A percentile compares a stretch with the other conserved stretches of the same genome.
Evolutionary conservation across 2,888 invertebrate species (phyloP).

Genomic region (Orchesellides sinensis): DNA sequence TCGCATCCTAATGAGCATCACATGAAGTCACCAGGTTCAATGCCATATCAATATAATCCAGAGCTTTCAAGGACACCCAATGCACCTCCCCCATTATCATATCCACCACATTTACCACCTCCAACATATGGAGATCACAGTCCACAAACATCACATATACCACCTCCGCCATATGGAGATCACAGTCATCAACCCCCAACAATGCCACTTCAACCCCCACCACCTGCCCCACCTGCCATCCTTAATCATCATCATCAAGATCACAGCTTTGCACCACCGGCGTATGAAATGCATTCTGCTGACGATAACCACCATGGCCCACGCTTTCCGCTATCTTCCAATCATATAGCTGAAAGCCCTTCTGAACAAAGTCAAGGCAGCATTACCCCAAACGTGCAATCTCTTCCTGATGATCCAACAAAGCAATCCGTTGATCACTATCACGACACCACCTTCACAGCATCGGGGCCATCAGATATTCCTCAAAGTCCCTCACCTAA

Average conservation of each 20-base stretch:
- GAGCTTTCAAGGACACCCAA: slow-evolving; percentile 7
- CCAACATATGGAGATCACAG: not conserved
- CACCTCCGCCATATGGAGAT: not conserved
- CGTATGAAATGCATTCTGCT: slow-evolving; percentile 12
- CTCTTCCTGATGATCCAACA: not conserved
- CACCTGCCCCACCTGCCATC: slow-evolving; percentile 1
- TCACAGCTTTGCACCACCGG: slow-evolving; percentile 28
- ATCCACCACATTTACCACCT: not conserved
- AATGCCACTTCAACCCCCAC: not conserved
- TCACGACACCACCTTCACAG: not conserved
- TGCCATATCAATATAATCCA: slow-evolving; percentile 28
- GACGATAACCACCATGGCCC: slow-evolving; percentile 18
- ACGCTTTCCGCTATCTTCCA: not conserved
- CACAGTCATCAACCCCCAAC: not conserved
- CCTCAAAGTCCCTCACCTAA: slow-evolving; percentile 18
- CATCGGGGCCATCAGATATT: slow-evolving; percentile 8
- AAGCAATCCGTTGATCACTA: not conserved
- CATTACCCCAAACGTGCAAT: not conserved
- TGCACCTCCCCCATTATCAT: slow-evolving; percentile 25
- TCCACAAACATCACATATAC: not conserved
- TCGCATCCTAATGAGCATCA: slow-evolving; percentile 11
- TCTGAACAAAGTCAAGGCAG: slow-evolving; percentile 1
- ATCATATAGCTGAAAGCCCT: slow-evolving; percentile 35
- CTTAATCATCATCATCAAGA: slow-evolving; percentile 16
- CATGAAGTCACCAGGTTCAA: slow-evolving; percentile 20